Conservation (phyloP, 2,113 vertebrate species). For the Daubentonia madagascariensis region DNA sequence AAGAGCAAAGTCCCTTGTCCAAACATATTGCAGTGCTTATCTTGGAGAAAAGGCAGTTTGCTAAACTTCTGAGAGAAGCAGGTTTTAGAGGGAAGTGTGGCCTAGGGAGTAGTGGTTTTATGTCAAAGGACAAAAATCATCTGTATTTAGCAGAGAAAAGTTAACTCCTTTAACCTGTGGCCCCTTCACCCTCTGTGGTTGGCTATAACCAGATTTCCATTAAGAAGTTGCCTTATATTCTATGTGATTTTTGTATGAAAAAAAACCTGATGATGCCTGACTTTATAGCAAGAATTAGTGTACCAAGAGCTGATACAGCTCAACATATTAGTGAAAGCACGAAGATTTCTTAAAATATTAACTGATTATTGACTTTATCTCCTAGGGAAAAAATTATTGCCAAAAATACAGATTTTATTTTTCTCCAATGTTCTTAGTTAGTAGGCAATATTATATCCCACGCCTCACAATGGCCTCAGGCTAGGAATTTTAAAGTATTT, state of each 20-base stretch:
- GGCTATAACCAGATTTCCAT: background rate
- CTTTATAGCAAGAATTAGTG: background rate
- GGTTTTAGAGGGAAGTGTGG: background rate
- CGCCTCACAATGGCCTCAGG: background rate
- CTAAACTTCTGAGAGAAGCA: background rate
- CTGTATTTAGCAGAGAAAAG: background rate
- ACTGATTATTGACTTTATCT: background rate
- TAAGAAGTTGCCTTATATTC: background rate
- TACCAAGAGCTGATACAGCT: conserved; percentile 10
- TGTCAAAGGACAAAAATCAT: background rate
- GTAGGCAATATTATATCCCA: background rate
- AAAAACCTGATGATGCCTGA: background rate
- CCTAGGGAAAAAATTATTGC: background rate
- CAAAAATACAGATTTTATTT: conserved; percentile 24
- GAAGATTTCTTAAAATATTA: conserved; percentile 23
- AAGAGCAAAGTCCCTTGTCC: background rate
- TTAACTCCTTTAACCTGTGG: background rate
- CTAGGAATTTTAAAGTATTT: background rate
- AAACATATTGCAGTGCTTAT: background rate
- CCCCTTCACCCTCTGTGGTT: background rate
- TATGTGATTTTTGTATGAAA: background rate
- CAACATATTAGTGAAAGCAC: background rate
- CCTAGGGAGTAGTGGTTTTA: fast-evolving
- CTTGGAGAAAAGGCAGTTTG: background rate
- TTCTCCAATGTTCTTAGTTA: background rate